phyloP scores from a whole-genome alignment of 2,113 vertebrate genomes.

The Centropristis striata region DNA sequence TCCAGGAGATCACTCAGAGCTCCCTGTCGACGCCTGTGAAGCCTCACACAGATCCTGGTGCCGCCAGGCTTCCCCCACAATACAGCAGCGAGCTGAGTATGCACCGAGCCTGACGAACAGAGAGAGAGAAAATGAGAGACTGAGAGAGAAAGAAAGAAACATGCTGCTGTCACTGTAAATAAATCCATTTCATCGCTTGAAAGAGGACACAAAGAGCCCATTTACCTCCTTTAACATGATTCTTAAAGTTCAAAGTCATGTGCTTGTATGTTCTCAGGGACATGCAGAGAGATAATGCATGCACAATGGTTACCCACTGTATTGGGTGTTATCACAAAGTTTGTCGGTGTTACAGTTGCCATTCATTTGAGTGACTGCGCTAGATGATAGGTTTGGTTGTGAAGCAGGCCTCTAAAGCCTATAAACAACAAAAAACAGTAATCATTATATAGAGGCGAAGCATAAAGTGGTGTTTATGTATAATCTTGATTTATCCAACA shows the following conservation, averaged over 20 bases:
- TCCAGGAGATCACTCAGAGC: constrained; percentile 76
- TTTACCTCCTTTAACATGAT: constrained; percentile 22
- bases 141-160: constrained; percentile 21
- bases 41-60: constrained; percentile 36
- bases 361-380: constrained; percentile 17
- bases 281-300: constrained; percentile 10
- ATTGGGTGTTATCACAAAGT: constrained; percentile 12
- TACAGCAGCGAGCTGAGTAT: constrained; percentile 18
- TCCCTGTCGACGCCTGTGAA: constrained; percentile 60
- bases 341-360: constrained; percentile 51
- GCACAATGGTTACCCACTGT: constrained; percentile 14
- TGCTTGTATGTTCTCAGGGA: constrained; percentile 1
- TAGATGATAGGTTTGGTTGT: background rate
- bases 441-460: background rate
- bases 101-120: constrained; percentile 19
- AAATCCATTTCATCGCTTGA: constrained; percentile 34
- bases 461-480: background rate
- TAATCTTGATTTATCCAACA: constrained; percentile 1
- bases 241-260: constrained; percentile 34
- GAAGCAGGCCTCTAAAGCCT: background rate
- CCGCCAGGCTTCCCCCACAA: constrained; percentile 58
- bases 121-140: constrained; percentile 48
- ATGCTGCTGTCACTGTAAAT: constrained; percentile 48
- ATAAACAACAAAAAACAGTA: background rate
- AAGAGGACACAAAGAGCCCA: constrained; percentile 43